Base-by-base conservation (phyloP, 2,113 vertebrate genomes). In the Malurus elegans region DNA sequence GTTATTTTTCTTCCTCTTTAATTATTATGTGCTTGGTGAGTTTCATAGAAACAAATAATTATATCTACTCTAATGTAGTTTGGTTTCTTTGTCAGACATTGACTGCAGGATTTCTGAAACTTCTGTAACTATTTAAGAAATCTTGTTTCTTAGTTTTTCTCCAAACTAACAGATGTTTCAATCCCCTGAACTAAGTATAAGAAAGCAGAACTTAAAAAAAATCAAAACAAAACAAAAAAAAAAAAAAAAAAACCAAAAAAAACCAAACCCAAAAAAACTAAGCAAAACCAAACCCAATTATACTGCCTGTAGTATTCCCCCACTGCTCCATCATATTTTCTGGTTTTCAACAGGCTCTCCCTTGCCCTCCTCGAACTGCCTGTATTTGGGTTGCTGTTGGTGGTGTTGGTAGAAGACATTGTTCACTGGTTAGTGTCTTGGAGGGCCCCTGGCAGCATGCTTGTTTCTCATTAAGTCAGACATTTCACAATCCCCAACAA, bases 401-500 rank as follows among this genome's bases (percentile, higher is more conserved):
- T 70, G 82, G 29, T 88, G 32, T 57, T 81, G 71, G 69, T 76
- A 57, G 78, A 79, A 92, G 69, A 79, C n/a, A 81, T 62, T 86
- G 60, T 81, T 92, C 61, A 7, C 47, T 82, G 47, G 51, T 79
- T 70, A 56, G 47, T 86, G 45, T 73, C 90, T 51, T 75, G 64
- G 11, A 85, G 65, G 57, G 79, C 58, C 31, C 24, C 61, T 90
- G 53, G 71, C 72, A 88, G 47, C 19, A 28, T 28, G 70, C 50
- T 96, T 95, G 94, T 72, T 97, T 95, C 94, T 95, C 91, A 86
- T 96, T 96, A 93, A 83, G 24, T 54, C 42, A 72, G 51, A 69
- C 53, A 88, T 95, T 97, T 96, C 93, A 95, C 83, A 95, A 95
- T 95, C 88, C 40, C 79, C 88, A 95, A 95, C 60, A 71, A 97